Conservation (phyloP, 1,140 invertebrate species). For the Bilobella aurantiaca region DNA sequence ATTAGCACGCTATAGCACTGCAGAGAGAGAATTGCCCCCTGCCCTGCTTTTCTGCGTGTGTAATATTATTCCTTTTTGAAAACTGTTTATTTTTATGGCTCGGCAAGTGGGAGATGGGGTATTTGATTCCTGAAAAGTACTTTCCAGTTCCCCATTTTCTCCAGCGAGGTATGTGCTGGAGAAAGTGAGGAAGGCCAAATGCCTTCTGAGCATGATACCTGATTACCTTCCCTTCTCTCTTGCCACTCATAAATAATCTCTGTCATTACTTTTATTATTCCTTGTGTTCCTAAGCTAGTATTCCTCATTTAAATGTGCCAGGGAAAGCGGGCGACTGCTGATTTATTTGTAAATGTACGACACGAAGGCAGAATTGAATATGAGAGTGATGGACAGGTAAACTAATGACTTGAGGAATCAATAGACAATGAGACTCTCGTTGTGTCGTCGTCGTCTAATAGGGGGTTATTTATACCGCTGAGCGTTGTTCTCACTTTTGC, state of each 20-base stretch:
- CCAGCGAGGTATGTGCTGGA: no score
- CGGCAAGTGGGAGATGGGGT: not conserved
- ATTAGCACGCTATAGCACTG: constrained; percentile 31
- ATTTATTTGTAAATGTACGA: not conserved
- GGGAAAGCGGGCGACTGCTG: not conserved
- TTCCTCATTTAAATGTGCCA: constrained; percentile 1
- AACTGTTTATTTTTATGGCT: constrained; percentile 4
- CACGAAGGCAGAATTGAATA: constrained; percentile 3
- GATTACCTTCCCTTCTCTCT: not conserved
- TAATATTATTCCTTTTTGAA: constrained; percentile 12
- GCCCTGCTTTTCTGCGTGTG: no score
- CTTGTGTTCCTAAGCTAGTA: not conserved
- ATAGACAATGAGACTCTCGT: not conserved
- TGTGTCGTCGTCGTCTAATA: not conserved
- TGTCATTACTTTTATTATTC: constrained; percentile 2
- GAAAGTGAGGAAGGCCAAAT: no score
- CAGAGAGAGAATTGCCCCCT: no score
- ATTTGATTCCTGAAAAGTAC: no score
- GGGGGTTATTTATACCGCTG: no score
- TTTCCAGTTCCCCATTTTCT: no score
- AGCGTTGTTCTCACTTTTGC: no score
- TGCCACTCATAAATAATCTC: not conserved
- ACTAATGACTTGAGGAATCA: not conserved
- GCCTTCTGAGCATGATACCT: not conserved
- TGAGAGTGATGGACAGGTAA: not conserved